Base-by-base conservation (phyloP, 2,113 vertebrate genomes). In the Thymallus thymallus region DNA sequence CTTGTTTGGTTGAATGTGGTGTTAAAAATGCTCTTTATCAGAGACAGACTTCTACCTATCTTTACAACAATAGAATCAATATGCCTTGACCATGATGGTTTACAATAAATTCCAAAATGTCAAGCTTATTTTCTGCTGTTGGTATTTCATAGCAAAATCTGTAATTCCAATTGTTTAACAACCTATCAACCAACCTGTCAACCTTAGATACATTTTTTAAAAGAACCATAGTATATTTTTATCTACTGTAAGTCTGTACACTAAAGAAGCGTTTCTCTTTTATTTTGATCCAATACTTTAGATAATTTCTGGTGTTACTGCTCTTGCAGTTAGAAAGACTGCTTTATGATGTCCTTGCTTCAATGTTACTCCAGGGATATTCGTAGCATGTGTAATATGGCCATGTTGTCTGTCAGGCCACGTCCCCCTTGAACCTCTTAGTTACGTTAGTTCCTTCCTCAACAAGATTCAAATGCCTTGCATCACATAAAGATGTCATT, bases 311-410 rank as follows among this genome's bases (percentile, higher is more conserved):
- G 51, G 51, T 55, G 51, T 14, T 55, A 16, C 51, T 55, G 51
- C 16, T 20, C 3, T 20, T 46, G 45, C 45, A 46, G 6, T 46
- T 6, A 55, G 48, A 20, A 16, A 20, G 5, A 4, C 3, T 60
- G 12, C 56, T 60, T 22, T 18, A 12, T 22, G 20, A 60, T 60
- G 2, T 41, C 35, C 7, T 41, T 2, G 35, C 18, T 22, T 6
- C 18, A 7, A 12, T 60, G 56, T 14, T 14, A 6, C 14, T 60
- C 3, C 56, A n/a, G 56, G 12, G 65, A 66, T 84, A 87, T 87
- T 88, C 87, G 80, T 77, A 77, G 90, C 69, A 18, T 4, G 16
- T 86, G 85, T 80, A 84, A 87, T 70, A 55, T 5, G 82, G 89
- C 72, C 18, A 3, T 56, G n/a, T 71, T 63, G 14, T 66, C 51